phyloP scores from a whole-genome alignment of 2,888 invertebrate genomes.

The Perdita meconis region DNA sequence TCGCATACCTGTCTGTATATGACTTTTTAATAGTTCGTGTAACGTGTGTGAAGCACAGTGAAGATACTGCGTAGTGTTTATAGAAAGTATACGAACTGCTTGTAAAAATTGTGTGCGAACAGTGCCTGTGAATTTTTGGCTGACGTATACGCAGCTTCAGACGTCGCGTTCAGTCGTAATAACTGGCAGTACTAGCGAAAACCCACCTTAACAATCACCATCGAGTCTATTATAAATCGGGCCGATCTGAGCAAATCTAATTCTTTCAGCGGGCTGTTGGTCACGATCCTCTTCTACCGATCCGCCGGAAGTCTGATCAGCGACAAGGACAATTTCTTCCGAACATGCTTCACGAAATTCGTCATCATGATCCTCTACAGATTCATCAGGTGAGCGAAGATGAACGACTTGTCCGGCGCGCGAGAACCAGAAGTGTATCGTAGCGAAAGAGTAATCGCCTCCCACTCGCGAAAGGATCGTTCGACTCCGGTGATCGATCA shows the following conservation, averaged over 20 bases:
- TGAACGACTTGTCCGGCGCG: neutral
- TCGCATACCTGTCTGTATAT: too few relatives aligned
- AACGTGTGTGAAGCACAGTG: too few relatives aligned
- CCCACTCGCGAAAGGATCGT: neutral
- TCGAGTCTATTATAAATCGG: neutral
- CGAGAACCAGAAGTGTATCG: neutral
- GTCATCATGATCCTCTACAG: conserved; percentile 87
- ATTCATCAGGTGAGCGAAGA: conserved; percentile 85
- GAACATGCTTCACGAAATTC: conserved; percentile 84
- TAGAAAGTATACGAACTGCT: too few relatives aligned
- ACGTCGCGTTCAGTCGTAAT: too few relatives aligned
- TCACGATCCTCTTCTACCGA: conserved; percentile 93
- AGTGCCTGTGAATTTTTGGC: too few relatives aligned
- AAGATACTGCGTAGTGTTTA: too few relatives aligned
- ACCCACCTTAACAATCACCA: too few relatives aligned
- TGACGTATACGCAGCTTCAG: too few relatives aligned
- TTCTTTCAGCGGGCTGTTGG: conserved; percentile 89
- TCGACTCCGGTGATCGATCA: neutral
- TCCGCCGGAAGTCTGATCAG: conserved; percentile 88
- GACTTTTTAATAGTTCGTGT: too few relatives aligned
- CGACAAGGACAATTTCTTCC: conserved; percentile 85
- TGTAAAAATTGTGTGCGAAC: too few relatives aligned
- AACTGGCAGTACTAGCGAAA: too few relatives aligned
- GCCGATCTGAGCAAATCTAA: neutral
- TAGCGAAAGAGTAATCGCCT: neutral